Conservation (phyloP, 1,140 invertebrate genomes). For the Aphis craccivora region DNA sequence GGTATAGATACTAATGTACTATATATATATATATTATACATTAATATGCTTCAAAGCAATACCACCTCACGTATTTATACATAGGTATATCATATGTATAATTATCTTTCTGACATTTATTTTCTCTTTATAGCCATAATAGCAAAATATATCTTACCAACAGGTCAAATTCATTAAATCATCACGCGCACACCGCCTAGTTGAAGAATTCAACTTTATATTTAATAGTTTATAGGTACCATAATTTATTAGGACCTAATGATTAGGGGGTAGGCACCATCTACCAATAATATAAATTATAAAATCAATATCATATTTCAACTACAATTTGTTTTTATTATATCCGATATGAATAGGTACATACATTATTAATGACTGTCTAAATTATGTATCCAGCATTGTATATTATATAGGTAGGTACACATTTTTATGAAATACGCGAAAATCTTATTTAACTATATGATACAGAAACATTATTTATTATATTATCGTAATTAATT, state of each 20-base stretch:
- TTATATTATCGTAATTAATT: background rate
- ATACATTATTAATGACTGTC: background rate
- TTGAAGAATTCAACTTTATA: background rate
- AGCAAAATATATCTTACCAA: background rate
- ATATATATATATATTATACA: background rate
- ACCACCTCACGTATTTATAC: background rate
- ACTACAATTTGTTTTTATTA: conserved; percentile 30
- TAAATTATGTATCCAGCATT: background rate
- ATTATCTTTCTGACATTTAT: conserved; percentile 18
- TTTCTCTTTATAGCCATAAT: conserved; percentile 25
- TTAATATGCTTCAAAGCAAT: background rate
- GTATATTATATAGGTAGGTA: background rate
- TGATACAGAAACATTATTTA: background rate
- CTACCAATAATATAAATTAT: background rate
- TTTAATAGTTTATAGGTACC: background rate
- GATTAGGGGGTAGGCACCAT: background rate
- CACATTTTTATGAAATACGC: background rate
- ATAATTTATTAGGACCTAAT: background rate
- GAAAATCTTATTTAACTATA: background rate
- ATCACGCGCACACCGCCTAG: background rate
- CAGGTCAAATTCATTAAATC: conserved; percentile 49
- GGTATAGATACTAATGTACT: too few relatives aligned
- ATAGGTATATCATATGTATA: conserved; percentile 11
- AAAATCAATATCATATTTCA: conserved; percentile 3
- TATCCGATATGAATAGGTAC: background rate